A percentile compares a stretch with the other conserved stretches of the same genome.
phyloP scores from a whole-genome alignment of 2,797 vertebrate genomes.

The Acrocephalus scirpaceus region DNA sequence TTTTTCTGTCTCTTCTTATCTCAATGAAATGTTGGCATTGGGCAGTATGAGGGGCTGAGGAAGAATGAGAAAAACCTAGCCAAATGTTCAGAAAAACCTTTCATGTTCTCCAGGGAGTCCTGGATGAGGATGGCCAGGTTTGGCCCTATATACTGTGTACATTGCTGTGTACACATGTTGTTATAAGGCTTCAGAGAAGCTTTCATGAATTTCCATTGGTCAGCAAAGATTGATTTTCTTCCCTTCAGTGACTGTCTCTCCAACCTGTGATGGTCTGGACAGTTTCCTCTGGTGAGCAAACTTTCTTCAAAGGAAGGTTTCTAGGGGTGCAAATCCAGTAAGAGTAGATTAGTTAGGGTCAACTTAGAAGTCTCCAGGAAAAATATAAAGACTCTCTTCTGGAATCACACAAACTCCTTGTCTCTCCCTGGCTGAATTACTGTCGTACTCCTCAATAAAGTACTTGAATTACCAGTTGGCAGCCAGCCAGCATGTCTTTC shows the following conservation, averaged over 20 bases:
- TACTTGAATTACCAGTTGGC: background rate
- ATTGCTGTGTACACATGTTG: background rate
- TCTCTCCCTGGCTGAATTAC: background rate
- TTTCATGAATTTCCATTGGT: background rate
- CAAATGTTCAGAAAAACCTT: background rate
- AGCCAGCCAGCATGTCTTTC: constrained; percentile 5
- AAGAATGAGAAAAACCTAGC: background rate
- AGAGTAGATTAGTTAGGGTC: background rate
- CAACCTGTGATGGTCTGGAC: background rate
- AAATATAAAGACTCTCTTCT: background rate
- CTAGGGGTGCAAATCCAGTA: background rate
- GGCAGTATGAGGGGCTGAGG: background rate
- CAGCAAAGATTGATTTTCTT: background rate
- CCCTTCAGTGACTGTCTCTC: background rate
- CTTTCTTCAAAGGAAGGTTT: constrained; percentile 13
- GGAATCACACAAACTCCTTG: background rate
- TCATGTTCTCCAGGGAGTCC: background rate
- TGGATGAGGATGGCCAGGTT: background rate
- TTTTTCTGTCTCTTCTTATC: background rate
- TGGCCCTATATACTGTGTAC: background rate
- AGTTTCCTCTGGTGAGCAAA: background rate
- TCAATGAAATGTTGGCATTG: background rate
- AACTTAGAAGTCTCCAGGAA: constrained; percentile 1
- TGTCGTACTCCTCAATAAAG: background rate
- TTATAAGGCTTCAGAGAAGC: background rate